Percentiles rank a stretch among this genome's conserved stretches.
Evolutionary conservation across 2,113 vertebrate species (phyloP).

Genomic region (Coracopsis vasa): DNA sequence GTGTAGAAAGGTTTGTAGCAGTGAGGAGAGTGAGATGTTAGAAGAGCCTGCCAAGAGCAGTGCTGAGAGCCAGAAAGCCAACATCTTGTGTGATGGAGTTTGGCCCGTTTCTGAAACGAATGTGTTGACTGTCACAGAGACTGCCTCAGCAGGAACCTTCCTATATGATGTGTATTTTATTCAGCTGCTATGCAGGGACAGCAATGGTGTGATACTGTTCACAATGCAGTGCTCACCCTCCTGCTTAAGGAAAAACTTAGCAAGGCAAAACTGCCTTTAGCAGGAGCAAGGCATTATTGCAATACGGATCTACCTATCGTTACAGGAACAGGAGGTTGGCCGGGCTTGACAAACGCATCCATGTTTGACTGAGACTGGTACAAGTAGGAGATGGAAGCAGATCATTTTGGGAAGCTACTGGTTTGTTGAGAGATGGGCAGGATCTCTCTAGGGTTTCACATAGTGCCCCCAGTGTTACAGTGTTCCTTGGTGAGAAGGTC

Average conservation of each 20-base stretch:
- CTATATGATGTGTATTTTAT: rapidly evolving
- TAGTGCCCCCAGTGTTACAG: not conserved
- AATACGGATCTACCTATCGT: not conserved
- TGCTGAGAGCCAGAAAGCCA: not conserved
- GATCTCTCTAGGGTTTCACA: not conserved
- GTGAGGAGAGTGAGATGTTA: not conserved
- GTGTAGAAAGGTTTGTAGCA: not conserved
- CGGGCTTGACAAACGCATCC: rapidly evolving
- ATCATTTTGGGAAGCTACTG: not conserved
- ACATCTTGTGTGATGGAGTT: not conserved
- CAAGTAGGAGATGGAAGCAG: not conserved
- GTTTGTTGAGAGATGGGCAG: not conserved
- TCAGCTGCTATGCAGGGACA: not conserved
- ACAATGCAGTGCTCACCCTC: not conserved
- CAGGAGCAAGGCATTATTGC: not conserved
- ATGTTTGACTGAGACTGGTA: not conserved
- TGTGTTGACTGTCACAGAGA: not conserved
- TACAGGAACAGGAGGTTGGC: not conserved
- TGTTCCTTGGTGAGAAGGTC: not conserved
- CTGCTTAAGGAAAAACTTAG: not conserved
- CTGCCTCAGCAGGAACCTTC: not conserved
- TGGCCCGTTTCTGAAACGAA: not conserved
- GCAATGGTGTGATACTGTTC: not conserved
- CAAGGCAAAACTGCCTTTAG: not conserved
- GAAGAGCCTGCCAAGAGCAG: not conserved